phyloP scores from a whole-genome alignment of 1,140 invertebrate species.

The Nasonia vitripennis region DNA sequence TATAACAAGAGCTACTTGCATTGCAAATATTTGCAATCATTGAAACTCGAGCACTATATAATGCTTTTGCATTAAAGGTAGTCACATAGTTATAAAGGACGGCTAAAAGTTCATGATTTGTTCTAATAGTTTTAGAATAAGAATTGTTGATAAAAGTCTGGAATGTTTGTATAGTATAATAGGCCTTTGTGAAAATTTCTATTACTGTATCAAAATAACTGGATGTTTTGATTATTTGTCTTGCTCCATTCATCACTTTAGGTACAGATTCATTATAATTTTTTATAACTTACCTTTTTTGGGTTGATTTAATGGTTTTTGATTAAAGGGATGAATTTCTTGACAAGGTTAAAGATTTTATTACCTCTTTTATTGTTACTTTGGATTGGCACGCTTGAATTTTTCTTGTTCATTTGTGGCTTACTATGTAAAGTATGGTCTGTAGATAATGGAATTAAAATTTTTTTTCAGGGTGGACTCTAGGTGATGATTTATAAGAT shows the following conservation, averaged over 20 bases:
- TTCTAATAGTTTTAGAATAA: not conserved
- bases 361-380: not conserved
- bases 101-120: too few species aligned
- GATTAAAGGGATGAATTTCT: not conserved
- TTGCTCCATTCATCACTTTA: not conserved
- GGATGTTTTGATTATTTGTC: not conserved
- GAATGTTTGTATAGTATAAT: not conserved
- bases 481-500: not conserved
- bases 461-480: not conserved
- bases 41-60: too few species aligned
- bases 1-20: too few species aligned
- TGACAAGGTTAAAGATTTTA: not conserved
- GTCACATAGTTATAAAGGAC: too few species aligned
- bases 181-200: not conserved
- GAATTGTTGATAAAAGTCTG: not conserved
- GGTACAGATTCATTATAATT: not conserved
- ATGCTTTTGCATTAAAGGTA: too few species aligned
- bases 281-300: not conserved
- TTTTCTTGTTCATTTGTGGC: too few species aligned
- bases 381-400: not conserved
- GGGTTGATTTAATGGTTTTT: not conserved
- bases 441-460: not conserved
- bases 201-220: not conserved
- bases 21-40: too few species aligned
- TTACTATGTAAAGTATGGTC: too few species aligned